These are phyloP conservation scores for Rhinella marina DNA, from an alignment of 2,797 vertebrate species.

Conservation along the genomic window DNA sequence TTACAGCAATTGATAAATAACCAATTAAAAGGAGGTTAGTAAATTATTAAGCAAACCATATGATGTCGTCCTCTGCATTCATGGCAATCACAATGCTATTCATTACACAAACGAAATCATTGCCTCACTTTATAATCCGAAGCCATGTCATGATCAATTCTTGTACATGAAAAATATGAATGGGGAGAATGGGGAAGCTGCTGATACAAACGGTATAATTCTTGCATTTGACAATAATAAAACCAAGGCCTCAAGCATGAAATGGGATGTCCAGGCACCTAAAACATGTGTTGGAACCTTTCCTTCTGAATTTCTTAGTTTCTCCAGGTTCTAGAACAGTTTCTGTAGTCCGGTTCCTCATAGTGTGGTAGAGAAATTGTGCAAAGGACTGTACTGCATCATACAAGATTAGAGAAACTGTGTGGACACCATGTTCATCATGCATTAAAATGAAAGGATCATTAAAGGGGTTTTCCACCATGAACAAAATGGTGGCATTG, in stretches of 20 bases:
- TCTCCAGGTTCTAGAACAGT: conserved; percentile 1
- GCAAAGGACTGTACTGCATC: neutral
- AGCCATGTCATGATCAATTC: neutral
- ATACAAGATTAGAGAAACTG: neutral
- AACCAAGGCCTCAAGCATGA: conserved; percentile 5
- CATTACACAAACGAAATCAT: neutral
- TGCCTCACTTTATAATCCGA: neutral
- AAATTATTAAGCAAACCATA: conserved; percentile 27
- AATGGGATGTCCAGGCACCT: neutral
- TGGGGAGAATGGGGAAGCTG: neutral
- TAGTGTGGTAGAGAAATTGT: conserved; percentile 15
- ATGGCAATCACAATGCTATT: neutral
- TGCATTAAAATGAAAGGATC: neutral
- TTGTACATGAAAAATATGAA: neutral
- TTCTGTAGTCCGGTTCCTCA: neutral
- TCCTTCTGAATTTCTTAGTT: neutral
- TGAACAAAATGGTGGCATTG: too few species aligned
- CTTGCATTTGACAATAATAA: neutral
- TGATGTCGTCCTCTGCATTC: neutral
- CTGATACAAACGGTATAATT: neutral
- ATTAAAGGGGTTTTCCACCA: neutral
- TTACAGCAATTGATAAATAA: conserved; percentile 35
- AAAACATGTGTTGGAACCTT: neutral
- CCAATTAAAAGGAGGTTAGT: conserved; percentile 20
- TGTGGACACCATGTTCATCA: neutral